Percentiles rank a stretch among this genome's conserved stretches.
These are phyloP conservation scores for Eurois occulta DNA, from an alignment of 2,888 invertebrate species.

Conservation along the genomic window DNA sequence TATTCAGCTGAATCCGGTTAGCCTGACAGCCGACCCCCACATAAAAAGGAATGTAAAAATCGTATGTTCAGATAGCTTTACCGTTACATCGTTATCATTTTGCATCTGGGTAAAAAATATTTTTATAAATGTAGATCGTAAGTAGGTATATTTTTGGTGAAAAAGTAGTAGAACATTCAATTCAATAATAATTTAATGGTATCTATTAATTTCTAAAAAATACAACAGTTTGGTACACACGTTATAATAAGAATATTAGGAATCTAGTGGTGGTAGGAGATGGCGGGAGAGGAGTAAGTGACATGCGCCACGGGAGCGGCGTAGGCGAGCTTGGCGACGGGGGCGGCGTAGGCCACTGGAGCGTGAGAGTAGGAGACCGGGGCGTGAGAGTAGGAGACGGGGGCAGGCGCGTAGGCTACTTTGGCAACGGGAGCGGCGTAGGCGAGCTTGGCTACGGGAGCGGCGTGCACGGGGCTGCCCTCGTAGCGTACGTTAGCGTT, in stretches of 20 bases:
- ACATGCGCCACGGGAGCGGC: conserved; percentile 56
- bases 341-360: conserved; percentile 64
- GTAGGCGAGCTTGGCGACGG: conserved; percentile 69
- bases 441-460: conserved; percentile 57
- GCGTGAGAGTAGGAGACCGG: conserved; percentile 65
- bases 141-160: neutral
- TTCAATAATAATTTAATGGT: conserved; percentile 49
- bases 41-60: no score
- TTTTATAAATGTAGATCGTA: neutral
- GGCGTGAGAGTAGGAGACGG: conserved; percentile 66
- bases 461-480: conserved; percentile 77
- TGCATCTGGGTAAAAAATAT: neutral
- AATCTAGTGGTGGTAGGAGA: conserved; percentile 84
- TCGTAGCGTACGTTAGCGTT: conserved; percentile 87
- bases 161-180: conserved; percentile 3
- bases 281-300: conserved; percentile 78
- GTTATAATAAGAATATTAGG: neutral
- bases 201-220: conserved; percentile 66
- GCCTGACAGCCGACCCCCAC: no score
- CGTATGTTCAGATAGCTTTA: no score
- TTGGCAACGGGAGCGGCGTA: conserved; percentile 63
- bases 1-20: neutral
- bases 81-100: no score
- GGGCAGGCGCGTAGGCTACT: conserved; percentile 60
- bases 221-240: conserved; percentile 66